Base-by-base conservation (phyloP, 2,113 vertebrate species). In the Nycticorax nycticorax region DNA sequence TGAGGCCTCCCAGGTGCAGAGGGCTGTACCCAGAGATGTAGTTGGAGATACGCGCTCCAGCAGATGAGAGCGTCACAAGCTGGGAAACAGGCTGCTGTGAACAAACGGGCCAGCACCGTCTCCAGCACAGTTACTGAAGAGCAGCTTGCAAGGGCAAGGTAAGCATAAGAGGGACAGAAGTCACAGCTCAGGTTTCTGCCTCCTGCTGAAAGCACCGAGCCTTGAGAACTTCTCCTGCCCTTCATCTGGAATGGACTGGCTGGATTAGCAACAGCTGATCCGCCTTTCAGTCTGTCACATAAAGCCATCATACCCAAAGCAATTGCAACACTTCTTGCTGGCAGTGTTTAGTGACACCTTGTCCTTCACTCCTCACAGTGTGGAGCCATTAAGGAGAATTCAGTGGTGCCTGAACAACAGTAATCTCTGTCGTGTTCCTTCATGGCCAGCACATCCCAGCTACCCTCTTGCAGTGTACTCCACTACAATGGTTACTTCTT, bases 11-110 rank as follows among this genome's bases (percentile, higher is more conserved):
- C 75, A 88, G 35, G n/a, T 23, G 27, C 52, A 89, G 52, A 71
- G 33, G 45, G 30, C 30, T 52, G 79, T 19, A 52, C 21, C 28
- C 27, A n/a, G 41, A 28, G 35, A 4, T 2, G 1, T 6, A 32
- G 48, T 6, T 76, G 67, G 50, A 45, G 37, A 43, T 17, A 60
- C 0, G 1, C 0, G 0, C 14, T 75, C 19, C 24, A 47, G 43
- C 9, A 26, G 28, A 22, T 2, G 12, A 27, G 14, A 85, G 32
- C 52, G 16, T 8, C 55, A 14, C 55, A 67, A 85, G 28, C 64
- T 43, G 62, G 41, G 41, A 41, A 66, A 24, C 4, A 4, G n/a
- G 47, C 84, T 50, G n/a, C 5, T 0, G 22, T 18, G 45, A 77
- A 26, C 22, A 26, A 53, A 53, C 0, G 2, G 55, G 4, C 9